Conservation (phyloP, 2,797 vertebrate genomes). For the Brachymystax lenok region DNA sequence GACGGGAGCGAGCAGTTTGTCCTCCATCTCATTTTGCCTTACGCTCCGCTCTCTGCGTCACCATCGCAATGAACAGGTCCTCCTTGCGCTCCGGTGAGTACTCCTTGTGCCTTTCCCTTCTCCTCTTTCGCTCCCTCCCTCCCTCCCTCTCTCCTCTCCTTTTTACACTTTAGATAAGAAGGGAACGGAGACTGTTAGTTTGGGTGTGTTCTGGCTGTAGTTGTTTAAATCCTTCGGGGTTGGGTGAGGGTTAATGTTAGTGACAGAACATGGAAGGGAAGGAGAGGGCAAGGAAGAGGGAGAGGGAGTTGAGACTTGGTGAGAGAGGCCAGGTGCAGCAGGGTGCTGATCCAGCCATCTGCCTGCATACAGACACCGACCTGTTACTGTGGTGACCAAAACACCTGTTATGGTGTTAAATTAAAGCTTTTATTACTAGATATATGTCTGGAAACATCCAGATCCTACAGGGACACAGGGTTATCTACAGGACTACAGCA, state of each 20-base stretch:
- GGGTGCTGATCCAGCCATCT: neutral
- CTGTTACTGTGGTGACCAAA: neutral
- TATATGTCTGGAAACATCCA: neutral
- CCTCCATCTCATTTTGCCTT: constrained; percentile 59
- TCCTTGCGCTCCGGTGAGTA: neutral
- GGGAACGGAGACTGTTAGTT: neutral
- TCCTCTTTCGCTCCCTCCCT: too few species aligned
- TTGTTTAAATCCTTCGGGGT: neutral
- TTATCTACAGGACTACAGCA: too few species aligned
- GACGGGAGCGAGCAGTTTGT: constrained; percentile 77
- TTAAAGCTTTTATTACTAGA: neutral
- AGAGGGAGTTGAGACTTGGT: neutral
- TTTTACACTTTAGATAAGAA: neutral
- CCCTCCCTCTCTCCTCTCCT: neutral
- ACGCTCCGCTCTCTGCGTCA: constrained; percentile 46
- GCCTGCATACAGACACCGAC: neutral
- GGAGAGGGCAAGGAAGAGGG: neutral
- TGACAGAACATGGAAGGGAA: neutral
- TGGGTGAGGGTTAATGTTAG: neutral
- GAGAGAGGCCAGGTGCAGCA: neutral
- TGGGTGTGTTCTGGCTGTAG: neutral
- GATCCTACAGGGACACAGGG: too few species aligned
- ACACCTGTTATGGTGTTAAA: neutral
- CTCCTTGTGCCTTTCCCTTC: constrained; percentile 3
- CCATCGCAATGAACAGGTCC: neutral